A percentile compares a stretch with the other conserved stretches of the same genome.
Evolutionary conservation across 1,140 invertebrate genomes (phyloP).

Genomic region (Drosophila arizonae): DNA sequence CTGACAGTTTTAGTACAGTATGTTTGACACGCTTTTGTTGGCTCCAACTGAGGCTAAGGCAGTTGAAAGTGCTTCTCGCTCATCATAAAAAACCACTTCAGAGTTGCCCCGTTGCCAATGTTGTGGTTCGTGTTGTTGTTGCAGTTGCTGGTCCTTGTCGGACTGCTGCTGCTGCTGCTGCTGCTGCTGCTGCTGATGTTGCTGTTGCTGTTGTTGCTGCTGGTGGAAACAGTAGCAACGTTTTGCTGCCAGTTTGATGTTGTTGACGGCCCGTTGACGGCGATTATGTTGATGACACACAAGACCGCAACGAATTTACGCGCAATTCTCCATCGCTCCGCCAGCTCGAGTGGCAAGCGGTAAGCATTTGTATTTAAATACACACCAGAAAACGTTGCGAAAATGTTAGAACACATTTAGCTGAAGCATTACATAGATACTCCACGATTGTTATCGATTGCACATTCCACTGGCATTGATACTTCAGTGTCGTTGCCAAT

Average conservation of each 20-base stretch:
- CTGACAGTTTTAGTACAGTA: slow-evolving; percentile 39
- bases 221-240: slow-evolving; percentile 74
- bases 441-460: no score
- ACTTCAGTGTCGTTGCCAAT: no score
- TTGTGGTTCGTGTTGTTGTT: slow-evolving; percentile 29
- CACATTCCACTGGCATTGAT: no score
- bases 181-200: slow-evolving; percentile 35
- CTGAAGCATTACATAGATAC: neutral
- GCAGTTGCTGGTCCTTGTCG: slow-evolving; percentile 35
- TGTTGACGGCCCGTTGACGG: slow-evolving; percentile 79
- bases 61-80: slow-evolving; percentile 64
- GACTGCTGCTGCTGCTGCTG: slow-evolving; percentile 47
- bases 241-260: slow-evolving; percentile 77
- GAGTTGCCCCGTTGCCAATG: slow-evolving; percentile 53
- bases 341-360: slow-evolving; percentile 59
- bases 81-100: slow-evolving; percentile 72
- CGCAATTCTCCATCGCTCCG: slow-evolving; percentile 71
- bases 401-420: slow-evolving; percentile 50
- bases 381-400: slow-evolving; percentile 27
- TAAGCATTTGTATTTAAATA: slow-evolving; percentile 66
- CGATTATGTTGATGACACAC: slow-evolving; percentile 80
- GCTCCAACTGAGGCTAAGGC: slow-evolving; percentile 16
- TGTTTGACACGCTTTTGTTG: slow-evolving; percentile 69
- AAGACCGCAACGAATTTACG: slow-evolving; percentile 79
- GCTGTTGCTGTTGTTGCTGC: slow-evolving; percentile 36